Base-by-base conservation (phyloP, 2,797 vertebrate genomes). In the Enteromius fasciolatus region DNA sequence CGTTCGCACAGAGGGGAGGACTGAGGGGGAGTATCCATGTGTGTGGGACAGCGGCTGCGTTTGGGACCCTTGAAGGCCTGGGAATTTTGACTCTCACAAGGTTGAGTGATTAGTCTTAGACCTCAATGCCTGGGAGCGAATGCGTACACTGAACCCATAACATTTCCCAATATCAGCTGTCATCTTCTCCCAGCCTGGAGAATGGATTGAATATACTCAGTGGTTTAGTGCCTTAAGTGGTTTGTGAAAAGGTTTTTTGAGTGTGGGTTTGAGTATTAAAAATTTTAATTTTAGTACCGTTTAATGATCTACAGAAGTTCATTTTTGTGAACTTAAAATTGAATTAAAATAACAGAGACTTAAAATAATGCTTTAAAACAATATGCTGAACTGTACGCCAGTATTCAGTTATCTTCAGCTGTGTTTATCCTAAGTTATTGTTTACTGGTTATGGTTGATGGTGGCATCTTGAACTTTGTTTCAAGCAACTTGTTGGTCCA, bases 1-100 rank as follows among this genome's bases (percentile, higher is more conserved):
- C 91, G 91, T 93, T 94, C 93, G 90, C 93, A 93, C 88, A 84
- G 86, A 88, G 92, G 93, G 92, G 91, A 91, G 91, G 92, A 91
- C 90, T 90, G 89, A 86, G 92, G 90, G 91, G 89, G 90, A 91
- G 91, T 89, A 90, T 90, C 87, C 33, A 57, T 39, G 82, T 78
- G 73, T 78, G 48, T 70, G 67, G 81, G 83, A 70, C 77, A 76
- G 59, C n/a, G 78, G 52, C 78, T 70, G 67, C 52, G 3, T 70
- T 80, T 48, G 59, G 57, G 69, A 74, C 69, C 28, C 69, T 50
- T 74, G 79, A 81, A 78, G 54, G 69, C 77, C 76, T 83, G 76
- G 77, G 78, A 74, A 85, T 82, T 79, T 86, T 85, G 88, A 89
- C 86, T 74, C 79, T 81, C 79, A 50, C 69, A 81, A 89, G 90